phyloP scores from a whole-genome alignment of 1,140 invertebrate species.

The Venustaconcha ellipsiformis region DNA sequence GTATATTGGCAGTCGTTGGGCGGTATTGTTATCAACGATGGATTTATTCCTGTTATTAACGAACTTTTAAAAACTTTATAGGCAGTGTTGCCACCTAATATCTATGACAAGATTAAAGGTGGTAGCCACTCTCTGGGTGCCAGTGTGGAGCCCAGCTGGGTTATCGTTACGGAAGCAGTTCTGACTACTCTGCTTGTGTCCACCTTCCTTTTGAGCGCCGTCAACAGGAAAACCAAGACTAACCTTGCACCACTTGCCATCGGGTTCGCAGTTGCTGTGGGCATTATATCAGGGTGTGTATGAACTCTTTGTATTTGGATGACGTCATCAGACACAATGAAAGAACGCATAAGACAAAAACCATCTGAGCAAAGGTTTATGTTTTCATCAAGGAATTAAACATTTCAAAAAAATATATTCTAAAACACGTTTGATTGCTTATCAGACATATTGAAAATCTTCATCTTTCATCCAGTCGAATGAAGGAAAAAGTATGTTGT shows the following conservation, averaged over 20 bases:
- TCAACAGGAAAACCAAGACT: slow-evolving; percentile 49
- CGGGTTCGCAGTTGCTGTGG: slow-evolving; percentile 59
- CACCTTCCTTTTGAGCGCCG: slow-evolving; percentile 57
- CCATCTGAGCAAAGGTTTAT: too few species aligned
- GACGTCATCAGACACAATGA: too few species aligned
- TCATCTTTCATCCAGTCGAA: too few species aligned
- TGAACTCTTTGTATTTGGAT: not conserved
- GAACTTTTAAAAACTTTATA: slow-evolving; percentile 7
- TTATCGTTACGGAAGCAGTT: slow-evolving; percentile 57
- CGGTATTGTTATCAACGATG: too few species aligned
- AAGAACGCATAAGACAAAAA: too few species aligned
- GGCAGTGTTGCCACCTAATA: slow-evolving; percentile 35
- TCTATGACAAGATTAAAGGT: slow-evolving; percentile 38
- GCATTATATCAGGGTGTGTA: slow-evolving; percentile 59
- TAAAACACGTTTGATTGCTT: too few species aligned
- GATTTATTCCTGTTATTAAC: too few species aligned
- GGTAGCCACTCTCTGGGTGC: slow-evolving; percentile 31
- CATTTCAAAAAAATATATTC: too few species aligned
- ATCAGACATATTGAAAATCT: too few species aligned
- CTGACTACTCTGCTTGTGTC: slow-evolving; percentile 61
- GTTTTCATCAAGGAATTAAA: too few species aligned
- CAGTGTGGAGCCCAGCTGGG: slow-evolving; percentile 35
- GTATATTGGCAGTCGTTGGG: too few species aligned
- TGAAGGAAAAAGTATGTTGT: too few species aligned
- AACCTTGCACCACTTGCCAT: slow-evolving; percentile 61